phyloP scores from a whole-genome alignment of 2,797 vertebrate species.

The Coilia nasus region DNA sequence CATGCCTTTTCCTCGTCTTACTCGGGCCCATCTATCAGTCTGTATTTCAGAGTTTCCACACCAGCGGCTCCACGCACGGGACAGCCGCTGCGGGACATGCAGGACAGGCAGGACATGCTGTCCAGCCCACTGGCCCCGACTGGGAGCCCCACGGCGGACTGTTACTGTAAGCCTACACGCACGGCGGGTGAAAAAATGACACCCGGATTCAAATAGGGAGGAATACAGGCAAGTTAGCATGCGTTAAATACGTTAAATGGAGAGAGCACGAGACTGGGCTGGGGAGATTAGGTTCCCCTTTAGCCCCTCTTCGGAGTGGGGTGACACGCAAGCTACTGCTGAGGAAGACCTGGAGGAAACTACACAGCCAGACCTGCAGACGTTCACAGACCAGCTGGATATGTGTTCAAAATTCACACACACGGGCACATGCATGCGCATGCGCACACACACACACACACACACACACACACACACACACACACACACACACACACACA shows the following conservation, averaged over 20 bases:
- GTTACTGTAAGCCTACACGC: background rate
- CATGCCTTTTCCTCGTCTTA: background rate
- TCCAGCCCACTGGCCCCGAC: background rate
- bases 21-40: background rate
- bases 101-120: background rate
- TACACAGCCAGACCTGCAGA: background rate
- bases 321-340: background rate
- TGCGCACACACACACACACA: background rate
- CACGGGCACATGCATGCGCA: background rate
- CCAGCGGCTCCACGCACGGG: background rate
- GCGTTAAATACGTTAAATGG: too few relatives aligned
- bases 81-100: too few relatives aligned
- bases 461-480: background rate
- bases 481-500: background rate
- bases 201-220: background rate
- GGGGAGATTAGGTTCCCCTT: background rate
- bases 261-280: background rate
- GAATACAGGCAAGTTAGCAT: too few relatives aligned
- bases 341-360: background rate
- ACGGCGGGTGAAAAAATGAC: background rate
- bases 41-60: background rate
- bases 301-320: background rate
- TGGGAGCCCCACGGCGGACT: too few relatives aligned
- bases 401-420: background rate
- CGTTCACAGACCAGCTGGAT: background rate